These are phyloP conservation scores for Tetragonula carbonaria DNA, from an alignment of 2,888 invertebrate species.

Conservation along the genomic window DNA sequence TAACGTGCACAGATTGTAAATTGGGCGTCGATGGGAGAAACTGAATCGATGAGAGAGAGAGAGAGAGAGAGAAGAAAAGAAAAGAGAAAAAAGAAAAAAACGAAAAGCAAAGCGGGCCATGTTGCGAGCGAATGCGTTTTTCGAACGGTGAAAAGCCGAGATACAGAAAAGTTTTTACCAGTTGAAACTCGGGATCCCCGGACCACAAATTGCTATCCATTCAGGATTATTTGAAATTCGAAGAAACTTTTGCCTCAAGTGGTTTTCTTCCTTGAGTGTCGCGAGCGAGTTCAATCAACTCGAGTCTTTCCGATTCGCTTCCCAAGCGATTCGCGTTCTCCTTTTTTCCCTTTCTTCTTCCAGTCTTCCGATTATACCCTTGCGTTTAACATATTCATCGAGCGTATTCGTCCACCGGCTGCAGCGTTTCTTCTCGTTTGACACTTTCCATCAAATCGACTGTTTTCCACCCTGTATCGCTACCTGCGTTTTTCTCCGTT, in stretches of 20 bases:
- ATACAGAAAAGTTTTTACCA: slow-evolving; percentile 65
- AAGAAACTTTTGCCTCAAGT: slow-evolving; percentile 74
- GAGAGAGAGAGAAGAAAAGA: background rate
- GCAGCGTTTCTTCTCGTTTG: slow-evolving; percentile 19
- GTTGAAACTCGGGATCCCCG: slow-evolving; percentile 70
- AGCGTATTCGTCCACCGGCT: slow-evolving; percentile 47
- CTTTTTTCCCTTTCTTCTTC: background rate
- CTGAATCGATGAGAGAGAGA: background rate
- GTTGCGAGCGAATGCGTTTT: slow-evolving; percentile 11
- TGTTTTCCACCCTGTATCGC: slow-evolving; percentile 60
- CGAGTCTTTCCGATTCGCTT: slow-evolving; percentile 73
- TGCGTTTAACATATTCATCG: slow-evolving; percentile 47
- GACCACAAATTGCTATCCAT: slow-evolving; percentile 80
- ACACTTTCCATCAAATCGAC: slow-evolving; percentile 68
- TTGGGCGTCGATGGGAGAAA: background rate
- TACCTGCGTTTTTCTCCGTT: background rate
- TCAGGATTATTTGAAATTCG: slow-evolving; percentile 80
- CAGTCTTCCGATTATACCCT: slow-evolving; percentile 38
- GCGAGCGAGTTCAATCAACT: slow-evolving; percentile 79
- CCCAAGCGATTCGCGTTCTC: slow-evolving; percentile 29
- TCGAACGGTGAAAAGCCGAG: slow-evolving; percentile 43
- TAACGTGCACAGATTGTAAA: background rate
- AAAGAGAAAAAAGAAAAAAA: no score
- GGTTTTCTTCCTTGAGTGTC: slow-evolving; percentile 72
- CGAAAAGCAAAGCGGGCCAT: background rate